Base-by-base conservation (phyloP, 2,888 invertebrate genomes). In the Gastrophysa polygoni region DNA sequence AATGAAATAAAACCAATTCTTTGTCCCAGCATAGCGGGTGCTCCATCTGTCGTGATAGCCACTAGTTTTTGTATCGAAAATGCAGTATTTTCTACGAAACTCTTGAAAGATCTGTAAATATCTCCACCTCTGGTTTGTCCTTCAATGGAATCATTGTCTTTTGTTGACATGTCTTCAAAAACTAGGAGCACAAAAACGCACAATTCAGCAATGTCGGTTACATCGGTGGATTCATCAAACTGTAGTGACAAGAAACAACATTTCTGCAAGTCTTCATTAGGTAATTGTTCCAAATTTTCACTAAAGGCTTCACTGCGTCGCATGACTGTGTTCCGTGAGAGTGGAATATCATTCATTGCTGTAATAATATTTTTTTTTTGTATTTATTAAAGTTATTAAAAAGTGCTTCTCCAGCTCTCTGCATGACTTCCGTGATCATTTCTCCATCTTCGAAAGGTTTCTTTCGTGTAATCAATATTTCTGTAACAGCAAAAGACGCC, bases 361-460 rank as follows among this genome's bases (percentile, higher is more conserved):
- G 47, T 16, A 47, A 47, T 17, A 4, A 47, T 47, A 16, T 47
- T 17, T 17, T 47, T 47, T 47, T 47, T 47, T 3, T n/a, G n/a
- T n/a, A n/a, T n/a, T 47, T 47, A 16, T 47, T 47, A 16, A 47
- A 47, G 14, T 47, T 17, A 16, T 47, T 17, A 16, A 46, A 16
- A 48, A 48, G 48, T 48, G 20, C 48, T 48, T 48, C 21, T 48
- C 48, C 48, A 48, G 48, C 48, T 21, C 48, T 20, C 48, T 48
- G 48, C 48, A 48, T 24, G 24, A 7, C 24, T 48, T 48, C 48
- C 21, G 17, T 48, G 21, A 48, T 20, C 48, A 54, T 38, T 38
- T 54, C 54, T 10, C 54, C 54, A 54, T 54, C 54, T 38, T 18
- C 21, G 29, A 54, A 54, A 38, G 54, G 54, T 54, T 54, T 54